Evolutionary conservation across 2,888 invertebrate species (phyloP).

Genomic region (Ctenicera cuprea): DNA sequence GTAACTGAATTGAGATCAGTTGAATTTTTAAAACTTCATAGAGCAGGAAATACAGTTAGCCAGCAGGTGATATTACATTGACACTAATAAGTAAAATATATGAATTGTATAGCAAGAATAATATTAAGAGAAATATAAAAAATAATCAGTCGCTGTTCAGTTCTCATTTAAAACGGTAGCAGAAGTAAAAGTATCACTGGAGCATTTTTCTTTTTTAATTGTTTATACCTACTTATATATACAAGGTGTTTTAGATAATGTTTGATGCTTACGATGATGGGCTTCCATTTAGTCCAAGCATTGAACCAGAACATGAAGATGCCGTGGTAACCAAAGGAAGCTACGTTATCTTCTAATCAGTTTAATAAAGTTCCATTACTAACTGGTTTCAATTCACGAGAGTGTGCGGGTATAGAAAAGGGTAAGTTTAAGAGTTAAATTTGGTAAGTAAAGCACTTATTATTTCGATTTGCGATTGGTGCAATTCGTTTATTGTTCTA

Average conservation of each 20-base stretch:
- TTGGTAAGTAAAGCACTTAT: too few species aligned
- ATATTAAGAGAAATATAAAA: too few species aligned
- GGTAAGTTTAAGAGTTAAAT: too few species aligned
- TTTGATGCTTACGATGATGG: neutral
- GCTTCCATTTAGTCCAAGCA: conserved; percentile 52
- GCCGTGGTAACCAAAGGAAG: conserved; percentile 62
- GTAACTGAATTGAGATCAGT: conserved; percentile 60
- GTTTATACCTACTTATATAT: too few species aligned
- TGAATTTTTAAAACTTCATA: conserved; percentile 44
- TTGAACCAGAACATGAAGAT: conserved; percentile 63
- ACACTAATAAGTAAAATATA: too few species aligned
- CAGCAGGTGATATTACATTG: neutral
- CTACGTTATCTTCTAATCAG: conserved; percentile 52
- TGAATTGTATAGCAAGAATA: too few species aligned
- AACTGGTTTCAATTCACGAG: conserved; percentile 57
- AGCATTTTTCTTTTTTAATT: too few species aligned
- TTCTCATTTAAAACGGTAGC: too few species aligned
- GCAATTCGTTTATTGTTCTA: too few species aligned
- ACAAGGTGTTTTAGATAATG: neutral
- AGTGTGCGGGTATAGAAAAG: conserved; percentile 32
- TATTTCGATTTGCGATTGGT: too few species aligned
- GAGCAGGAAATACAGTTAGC: neutral
- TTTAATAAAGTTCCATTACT: conserved; percentile 56
- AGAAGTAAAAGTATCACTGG: too few species aligned
- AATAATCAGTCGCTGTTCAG: too few species aligned